Conservation (phyloP, 2,113 vertebrate genomes). For the Pelecanus crispus region DNA sequence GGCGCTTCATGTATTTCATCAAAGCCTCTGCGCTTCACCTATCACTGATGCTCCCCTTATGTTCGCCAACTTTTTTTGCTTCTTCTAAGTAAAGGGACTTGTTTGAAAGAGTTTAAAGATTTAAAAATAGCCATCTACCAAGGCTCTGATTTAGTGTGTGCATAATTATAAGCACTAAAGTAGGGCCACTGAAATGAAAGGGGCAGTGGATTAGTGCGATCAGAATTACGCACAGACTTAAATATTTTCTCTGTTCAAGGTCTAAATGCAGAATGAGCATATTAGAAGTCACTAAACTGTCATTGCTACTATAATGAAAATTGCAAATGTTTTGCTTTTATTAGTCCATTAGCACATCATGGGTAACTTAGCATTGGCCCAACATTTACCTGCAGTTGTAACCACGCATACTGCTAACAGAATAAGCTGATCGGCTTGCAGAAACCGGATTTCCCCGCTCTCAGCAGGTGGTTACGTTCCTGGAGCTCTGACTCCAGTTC, state of each 20-base stretch:
- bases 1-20: neutral
- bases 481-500: neutral
- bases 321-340: neutral
- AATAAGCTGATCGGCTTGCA: neutral
- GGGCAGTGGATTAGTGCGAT: neutral
- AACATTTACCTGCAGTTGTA: neutral
- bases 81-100: neutral
- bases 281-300: neutral
- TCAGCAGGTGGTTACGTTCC: neutral
- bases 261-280: neutral
- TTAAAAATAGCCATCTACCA: neutral
- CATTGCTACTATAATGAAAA: neutral
- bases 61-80: neutral
- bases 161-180: neutral
- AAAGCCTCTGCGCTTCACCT: neutral
- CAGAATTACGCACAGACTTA: neutral
- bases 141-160: neutral
- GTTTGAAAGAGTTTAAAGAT: neutral
- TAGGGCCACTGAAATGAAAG: neutral
- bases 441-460: neutral
- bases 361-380: neutral
- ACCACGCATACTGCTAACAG: neutral
- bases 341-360: neutral
- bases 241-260: neutral
- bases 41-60: neutral